These are phyloP conservation scores for Monopterus albus DNA, from an alignment of 2,113 vertebrate genomes.

Conservation along the genomic window DNA sequence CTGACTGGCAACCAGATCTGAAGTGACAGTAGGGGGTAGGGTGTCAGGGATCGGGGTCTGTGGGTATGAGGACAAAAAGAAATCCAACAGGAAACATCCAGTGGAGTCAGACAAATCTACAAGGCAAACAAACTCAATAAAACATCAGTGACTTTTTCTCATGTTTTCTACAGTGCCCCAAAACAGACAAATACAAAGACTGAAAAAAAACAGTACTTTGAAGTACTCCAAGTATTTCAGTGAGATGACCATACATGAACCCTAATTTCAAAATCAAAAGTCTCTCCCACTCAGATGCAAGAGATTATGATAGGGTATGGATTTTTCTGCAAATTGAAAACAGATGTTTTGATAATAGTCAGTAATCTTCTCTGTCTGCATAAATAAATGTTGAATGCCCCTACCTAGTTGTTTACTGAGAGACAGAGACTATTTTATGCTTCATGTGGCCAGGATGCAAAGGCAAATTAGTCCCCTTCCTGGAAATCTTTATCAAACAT, in stretches of 20 bases:
- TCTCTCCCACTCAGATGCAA: not conserved
- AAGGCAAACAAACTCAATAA: conserved; percentile 72
- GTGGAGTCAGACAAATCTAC: conserved; percentile 62
- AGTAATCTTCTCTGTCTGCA: conserved; percentile 4
- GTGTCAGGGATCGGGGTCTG: no score
- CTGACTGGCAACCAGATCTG: conserved; percentile 75
- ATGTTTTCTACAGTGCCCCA: not conserved
- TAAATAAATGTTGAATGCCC: conserved; percentile 4
- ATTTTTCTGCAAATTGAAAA: not conserved
- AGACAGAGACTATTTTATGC: conserved; percentile 41
- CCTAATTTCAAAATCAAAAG: conserved; percentile 7
- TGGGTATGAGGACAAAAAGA: conserved; percentile 60
- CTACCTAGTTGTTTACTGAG: conserved; percentile 40
- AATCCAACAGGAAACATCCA: conserved; percentile 67
- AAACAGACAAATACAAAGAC: conserved; percentile 15
- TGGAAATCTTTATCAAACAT: conserved; percentile 63
- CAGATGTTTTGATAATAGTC: not conserved
- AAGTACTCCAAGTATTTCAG: conserved; percentile 6
- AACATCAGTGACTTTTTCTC: conserved; percentile 60
- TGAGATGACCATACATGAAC: not conserved
- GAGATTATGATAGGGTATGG: not conserved
- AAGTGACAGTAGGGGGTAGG: conserved; percentile 33
- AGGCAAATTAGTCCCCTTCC: conserved; percentile 57
- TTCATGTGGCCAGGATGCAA: conserved; percentile 39
- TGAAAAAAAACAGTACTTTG: conserved; percentile 21